phyloP scores from a whole-genome alignment of 2,113 vertebrate genomes.

The Morone chrysops region DNA sequence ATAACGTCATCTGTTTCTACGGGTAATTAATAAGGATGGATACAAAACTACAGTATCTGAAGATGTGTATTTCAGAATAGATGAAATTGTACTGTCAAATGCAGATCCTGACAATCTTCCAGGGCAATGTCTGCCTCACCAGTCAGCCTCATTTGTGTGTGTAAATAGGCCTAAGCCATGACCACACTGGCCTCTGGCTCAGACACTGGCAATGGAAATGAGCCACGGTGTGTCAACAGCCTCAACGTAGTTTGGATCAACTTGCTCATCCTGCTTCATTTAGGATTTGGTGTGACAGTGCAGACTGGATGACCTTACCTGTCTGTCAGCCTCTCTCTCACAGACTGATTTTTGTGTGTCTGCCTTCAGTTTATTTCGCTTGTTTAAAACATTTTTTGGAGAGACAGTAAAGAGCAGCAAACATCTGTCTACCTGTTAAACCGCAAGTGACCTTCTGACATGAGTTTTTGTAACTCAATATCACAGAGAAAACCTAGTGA shows the following conservation, averaged over 20 bases:
- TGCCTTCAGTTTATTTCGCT: slow-evolving; percentile 10
- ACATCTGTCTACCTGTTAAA: slow-evolving; percentile 44
- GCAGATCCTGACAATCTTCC: slow-evolving; percentile 37
- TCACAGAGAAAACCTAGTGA: slow-evolving; percentile 27
- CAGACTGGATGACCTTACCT: slow-evolving; percentile 7
- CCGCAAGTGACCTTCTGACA: slow-evolving; percentile 24
- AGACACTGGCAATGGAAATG: slow-evolving; percentile 76
- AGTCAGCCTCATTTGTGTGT: slow-evolving; percentile 79
- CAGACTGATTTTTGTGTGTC: slow-evolving; percentile 8
- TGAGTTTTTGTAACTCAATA: slow-evolving; percentile 42
- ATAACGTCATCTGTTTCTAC: background rate
- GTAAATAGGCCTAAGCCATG: slow-evolving; percentile 77
- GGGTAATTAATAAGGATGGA: background rate
- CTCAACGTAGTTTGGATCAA: slow-evolving; percentile 69
- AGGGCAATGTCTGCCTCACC: slow-evolving; percentile 46
- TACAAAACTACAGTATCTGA: background rate
- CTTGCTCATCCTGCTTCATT: slow-evolving; percentile 59
- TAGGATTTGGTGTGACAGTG: slow-evolving; percentile 12
- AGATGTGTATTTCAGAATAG: slow-evolving; percentile 10
- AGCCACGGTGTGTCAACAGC: slow-evolving; percentile 70
- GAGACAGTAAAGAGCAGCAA: slow-evolving; percentile 11
- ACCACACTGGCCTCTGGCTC: slow-evolving; percentile 55
- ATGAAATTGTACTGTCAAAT: slow-evolving; percentile 31
- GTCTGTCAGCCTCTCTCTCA: background rate
- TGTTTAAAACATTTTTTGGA: slow-evolving; percentile 14